A percentile compares a stretch with the other conserved stretches of the same genome.
Conservation (phyloP, 2,888 invertebrate genomes). For the Stenichneumon culpator region DNA sequence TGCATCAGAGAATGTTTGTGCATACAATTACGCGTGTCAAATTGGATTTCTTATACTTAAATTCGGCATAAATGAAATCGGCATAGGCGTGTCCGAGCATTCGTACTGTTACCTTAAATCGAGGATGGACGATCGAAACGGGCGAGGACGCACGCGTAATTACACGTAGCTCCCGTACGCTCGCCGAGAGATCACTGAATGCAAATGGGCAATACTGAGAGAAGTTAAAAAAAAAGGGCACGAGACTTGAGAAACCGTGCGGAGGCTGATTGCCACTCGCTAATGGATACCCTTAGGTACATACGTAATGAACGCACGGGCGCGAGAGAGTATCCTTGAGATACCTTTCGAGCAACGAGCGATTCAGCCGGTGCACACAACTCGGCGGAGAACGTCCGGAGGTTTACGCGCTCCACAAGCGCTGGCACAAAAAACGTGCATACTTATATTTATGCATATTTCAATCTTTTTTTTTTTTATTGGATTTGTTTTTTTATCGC, state of each 20-base stretch:
- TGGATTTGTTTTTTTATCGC: neutral
- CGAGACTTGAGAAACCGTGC: slow-evolving; percentile 54
- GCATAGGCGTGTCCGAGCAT: neutral
- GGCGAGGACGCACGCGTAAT: neutral
- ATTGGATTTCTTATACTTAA: neutral
- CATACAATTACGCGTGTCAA: too few relatives aligned
- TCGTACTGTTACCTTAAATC: neutral
- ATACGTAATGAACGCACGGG: slow-evolving; percentile 63
- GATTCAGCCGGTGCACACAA: slow-evolving; percentile 49
- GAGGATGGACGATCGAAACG: neutral
- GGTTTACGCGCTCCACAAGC: slow-evolving; percentile 43
- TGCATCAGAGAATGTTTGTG: too few relatives aligned
- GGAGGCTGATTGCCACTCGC: slow-evolving; percentile 60
- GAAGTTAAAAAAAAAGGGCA: slow-evolving; percentile 24
- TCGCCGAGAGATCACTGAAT: slow-evolving; percentile 15
- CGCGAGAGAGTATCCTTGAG: slow-evolving; percentile 66
- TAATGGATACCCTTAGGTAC: slow-evolving; percentile 65
- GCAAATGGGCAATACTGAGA: neutral
- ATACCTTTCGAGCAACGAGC: slow-evolving; percentile 62
- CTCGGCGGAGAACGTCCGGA: slow-evolving; percentile 48
- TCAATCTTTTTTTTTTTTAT: slow-evolving; percentile 3
- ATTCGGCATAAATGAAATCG: neutral
- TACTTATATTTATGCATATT: slow-evolving; percentile 38
- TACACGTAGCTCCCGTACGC: neutral
- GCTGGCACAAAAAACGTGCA: slow-evolving; percentile 50